Evolutionary conservation across 2,797 vertebrate genomes (phyloP).

Genomic region (Neomorphus geoffroyi): DNA sequence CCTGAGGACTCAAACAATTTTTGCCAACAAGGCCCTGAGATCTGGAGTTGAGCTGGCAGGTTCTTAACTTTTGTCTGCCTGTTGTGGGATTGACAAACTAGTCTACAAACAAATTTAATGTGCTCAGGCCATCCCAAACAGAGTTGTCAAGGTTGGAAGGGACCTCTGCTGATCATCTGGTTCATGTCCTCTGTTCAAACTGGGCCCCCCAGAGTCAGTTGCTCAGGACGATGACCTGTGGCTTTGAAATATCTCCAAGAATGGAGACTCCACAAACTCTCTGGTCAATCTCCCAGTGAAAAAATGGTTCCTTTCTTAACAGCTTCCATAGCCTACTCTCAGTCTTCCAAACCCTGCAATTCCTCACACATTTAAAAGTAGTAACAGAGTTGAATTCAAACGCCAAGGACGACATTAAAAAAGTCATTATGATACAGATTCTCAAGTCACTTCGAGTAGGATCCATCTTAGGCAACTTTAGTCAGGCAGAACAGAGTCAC

Average conservation of each 20-base stretch:
- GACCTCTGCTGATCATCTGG: not conserved
- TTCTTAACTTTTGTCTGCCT: not conserved
- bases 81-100: not conserved
- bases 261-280: not conserved
- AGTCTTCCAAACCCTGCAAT: not conserved
- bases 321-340: not conserved
- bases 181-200: not conserved
- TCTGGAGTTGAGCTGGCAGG: not conserved
- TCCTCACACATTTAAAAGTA: not conserved
- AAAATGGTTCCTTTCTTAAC: not conserved
- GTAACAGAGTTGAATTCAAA: not conserved
- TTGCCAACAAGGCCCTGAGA: not conserved
- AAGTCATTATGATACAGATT: not conserved
- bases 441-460: not conserved
- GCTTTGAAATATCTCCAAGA: not conserved
- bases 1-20: not conserved
- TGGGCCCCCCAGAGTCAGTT: not conserved
- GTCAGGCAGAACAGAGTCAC: not conserved
- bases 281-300: not conserved
- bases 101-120: not conserved
- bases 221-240: rapidly evolving
- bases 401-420: not conserved
- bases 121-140: not conserved
- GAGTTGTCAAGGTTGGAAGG: not conserved
- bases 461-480: not conserved